Evolutionary conservation across 2,888 invertebrate species (phyloP).

Genomic region (Xestia sexstrigata): DNA sequence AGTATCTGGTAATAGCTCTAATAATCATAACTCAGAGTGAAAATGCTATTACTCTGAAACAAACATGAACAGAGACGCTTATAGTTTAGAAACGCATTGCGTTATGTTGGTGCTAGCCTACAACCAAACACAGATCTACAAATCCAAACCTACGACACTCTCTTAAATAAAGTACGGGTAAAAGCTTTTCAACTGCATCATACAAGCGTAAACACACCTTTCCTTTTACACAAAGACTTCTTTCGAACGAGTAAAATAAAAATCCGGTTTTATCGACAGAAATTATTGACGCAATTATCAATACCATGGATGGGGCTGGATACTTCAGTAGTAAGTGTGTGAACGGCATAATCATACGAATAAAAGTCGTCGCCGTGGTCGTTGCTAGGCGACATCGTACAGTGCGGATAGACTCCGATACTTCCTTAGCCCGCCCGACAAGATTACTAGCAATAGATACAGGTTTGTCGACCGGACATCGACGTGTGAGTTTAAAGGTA

Average conservation of each 20-base stretch:
- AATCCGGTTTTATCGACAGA: conserved; percentile 49
- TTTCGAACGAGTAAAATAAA: conserved; percentile 33
- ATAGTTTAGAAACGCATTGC: not conserved
- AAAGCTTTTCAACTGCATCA: conserved; percentile 13
- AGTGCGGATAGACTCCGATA: conserved; percentile 73
- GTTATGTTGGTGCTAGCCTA: not conserved
- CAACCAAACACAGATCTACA: not conserved
- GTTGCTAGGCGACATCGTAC: conserved; percentile 52
- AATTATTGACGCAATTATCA: conserved; percentile 53
- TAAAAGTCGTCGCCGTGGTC: conserved; percentile 27
- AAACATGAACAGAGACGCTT: not conserved
- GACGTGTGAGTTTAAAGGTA: conserved; percentile 37
- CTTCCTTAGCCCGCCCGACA: conserved; percentile 72
- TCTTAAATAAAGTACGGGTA: conserved; percentile 1
- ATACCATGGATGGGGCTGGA: conserved; percentile 37
- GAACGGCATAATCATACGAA: conserved; percentile 38
- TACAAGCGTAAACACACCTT: conserved; percentile 21
- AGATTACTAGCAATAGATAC: conserved; percentile 77
- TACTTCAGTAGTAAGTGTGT: conserved; percentile 36
- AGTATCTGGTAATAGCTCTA: conserved; percentile 41
- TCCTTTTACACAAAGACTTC: conserved; percentile 18
- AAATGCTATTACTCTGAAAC: conserved; percentile 10
- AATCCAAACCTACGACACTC: not conserved
- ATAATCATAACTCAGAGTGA: conserved; percentile 36
- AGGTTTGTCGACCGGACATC: conserved; percentile 76